Evolutionary conservation across 2,797 vertebrate species (phyloP).

Genomic region (Acestrorhynchus altus): DNA sequence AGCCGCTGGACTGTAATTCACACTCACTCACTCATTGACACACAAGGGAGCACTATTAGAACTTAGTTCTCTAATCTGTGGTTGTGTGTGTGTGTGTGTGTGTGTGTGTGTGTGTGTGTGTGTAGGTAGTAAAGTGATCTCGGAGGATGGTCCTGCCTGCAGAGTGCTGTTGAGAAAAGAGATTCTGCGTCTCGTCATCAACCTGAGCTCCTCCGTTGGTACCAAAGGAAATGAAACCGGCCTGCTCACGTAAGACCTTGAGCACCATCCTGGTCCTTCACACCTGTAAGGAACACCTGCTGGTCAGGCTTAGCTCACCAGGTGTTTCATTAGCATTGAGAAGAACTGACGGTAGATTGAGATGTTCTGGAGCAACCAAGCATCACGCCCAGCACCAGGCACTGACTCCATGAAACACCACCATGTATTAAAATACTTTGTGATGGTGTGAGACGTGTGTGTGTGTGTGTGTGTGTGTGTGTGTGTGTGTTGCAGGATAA

Average conservation of each 20-base stretch:
- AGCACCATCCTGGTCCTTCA: neutral
- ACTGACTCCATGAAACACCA: neutral
- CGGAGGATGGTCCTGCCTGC: conserved; percentile 85
- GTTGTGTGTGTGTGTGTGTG: conserved; percentile 26
- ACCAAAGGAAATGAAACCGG: conserved; percentile 88
- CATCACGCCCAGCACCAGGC: too few relatives aligned
- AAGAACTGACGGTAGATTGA: too few relatives aligned
- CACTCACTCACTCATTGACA: too few relatives aligned
- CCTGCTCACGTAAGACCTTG: conserved; percentile 84
- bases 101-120: neutral
- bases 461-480: neutral
- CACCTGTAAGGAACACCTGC: too few relatives aligned
- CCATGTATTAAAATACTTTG: too few relatives aligned
- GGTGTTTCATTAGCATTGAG: too few relatives aligned
- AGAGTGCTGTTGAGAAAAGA: conserved; percentile 86
- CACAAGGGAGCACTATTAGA: too few relatives aligned
- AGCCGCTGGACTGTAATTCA: too few relatives aligned
- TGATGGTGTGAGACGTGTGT: neutral
- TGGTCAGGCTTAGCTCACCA: too few relatives aligned
- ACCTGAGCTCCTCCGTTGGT: conserved; percentile 87
- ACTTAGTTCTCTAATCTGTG: too few relatives aligned
- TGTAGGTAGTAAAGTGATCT: conserved; percentile 83
- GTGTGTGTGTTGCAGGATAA: conserved; percentile 74
- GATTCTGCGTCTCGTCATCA: conserved; percentile 85
- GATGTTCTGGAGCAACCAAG: too few relatives aligned